Evolutionary conservation across 2,113 vertebrate genomes (phyloP).

Genomic region (Phylloscopus whistleri): DNA sequence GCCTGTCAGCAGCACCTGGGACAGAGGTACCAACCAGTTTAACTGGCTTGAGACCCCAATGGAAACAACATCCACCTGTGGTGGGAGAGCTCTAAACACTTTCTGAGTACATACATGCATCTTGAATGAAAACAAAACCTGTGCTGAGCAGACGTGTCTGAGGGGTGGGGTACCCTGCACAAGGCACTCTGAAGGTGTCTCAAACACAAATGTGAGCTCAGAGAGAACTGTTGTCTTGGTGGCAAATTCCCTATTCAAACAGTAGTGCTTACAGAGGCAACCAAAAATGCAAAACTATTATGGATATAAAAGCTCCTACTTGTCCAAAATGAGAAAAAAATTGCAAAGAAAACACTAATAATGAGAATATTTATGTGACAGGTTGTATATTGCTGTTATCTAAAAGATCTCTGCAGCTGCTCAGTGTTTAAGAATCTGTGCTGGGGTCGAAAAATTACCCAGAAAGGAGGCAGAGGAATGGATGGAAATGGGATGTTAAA

Average conservation of each 20-base stretch:
- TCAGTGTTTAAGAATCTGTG: neutral
- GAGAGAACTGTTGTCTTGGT: accelerated
- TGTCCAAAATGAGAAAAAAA: neutral
- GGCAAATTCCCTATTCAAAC: neutral
- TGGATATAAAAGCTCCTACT: neutral
- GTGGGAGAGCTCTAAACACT: neutral
- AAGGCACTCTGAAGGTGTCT: neutral
- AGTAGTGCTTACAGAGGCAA: neutral
- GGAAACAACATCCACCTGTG: neutral
- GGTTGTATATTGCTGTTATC: neutral
- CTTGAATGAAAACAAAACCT: neutral
- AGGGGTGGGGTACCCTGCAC: neutral
- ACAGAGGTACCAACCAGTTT: neutral
- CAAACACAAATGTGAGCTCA: neutral
- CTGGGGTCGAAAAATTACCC: neutral
- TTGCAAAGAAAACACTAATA: neutral
- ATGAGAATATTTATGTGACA: neutral
- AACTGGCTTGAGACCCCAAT: neutral
- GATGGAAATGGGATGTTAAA: neutral
- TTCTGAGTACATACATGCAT: neutral
- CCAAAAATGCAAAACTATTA: neutral
- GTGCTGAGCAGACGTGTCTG: neutral
- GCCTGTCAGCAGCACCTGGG: neutral
- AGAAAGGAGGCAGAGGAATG: neutral
- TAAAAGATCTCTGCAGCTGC: neutral